Evolutionary conservation across 2,797 vertebrate species (phyloP).

Genomic region (Adrianichthys oophorus): DNA sequence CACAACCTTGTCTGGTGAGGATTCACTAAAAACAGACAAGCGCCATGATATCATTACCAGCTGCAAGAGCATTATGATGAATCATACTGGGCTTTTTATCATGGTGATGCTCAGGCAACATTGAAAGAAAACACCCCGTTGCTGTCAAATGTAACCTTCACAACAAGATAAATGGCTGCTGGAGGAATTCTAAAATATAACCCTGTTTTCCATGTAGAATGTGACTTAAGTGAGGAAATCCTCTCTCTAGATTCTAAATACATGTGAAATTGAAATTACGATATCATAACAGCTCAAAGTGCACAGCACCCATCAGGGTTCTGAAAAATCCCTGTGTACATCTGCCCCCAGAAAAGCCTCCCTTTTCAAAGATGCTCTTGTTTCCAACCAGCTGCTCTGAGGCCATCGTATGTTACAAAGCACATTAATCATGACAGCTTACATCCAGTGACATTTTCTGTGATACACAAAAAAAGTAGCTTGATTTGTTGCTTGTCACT

Average conservation of each 20-base stretch:
- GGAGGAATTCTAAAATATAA: constrained; percentile 10
- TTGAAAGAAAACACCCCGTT: constrained; percentile 7
- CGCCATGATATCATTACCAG: constrained; percentile 33
- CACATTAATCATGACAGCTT: constrained; percentile 40
- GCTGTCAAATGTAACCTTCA: constrained; percentile 15
- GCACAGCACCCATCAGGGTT: not conserved
- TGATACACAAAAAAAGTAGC: constrained; percentile 41
- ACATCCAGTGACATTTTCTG: constrained; percentile 39
- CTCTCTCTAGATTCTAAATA: not conserved
- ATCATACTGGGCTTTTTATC: constrained; percentile 36
- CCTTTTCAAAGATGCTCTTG: constrained; percentile 23
- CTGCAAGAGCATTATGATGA: constrained; percentile 33
- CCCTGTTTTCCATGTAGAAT: constrained; percentile 13
- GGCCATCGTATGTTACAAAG: constrained; percentile 36
- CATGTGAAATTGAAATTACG: constrained; percentile 18
- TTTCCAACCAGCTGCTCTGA: constrained; percentile 36
- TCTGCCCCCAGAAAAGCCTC: constrained; percentile 14
- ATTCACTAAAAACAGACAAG: constrained; percentile 44
- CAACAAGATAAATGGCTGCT: constrained; percentile 13
- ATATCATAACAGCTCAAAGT: constrained; percentile 25
- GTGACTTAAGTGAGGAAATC: constrained; percentile 18
- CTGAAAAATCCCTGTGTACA: constrained; percentile 19
- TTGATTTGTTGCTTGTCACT: constrained; percentile 58
- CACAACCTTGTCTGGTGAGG: constrained; percentile 48
- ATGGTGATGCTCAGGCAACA: constrained; percentile 8